phyloP scores from a whole-genome alignment of 1,140 invertebrate species.

The Scylla paramamosain region DNA sequence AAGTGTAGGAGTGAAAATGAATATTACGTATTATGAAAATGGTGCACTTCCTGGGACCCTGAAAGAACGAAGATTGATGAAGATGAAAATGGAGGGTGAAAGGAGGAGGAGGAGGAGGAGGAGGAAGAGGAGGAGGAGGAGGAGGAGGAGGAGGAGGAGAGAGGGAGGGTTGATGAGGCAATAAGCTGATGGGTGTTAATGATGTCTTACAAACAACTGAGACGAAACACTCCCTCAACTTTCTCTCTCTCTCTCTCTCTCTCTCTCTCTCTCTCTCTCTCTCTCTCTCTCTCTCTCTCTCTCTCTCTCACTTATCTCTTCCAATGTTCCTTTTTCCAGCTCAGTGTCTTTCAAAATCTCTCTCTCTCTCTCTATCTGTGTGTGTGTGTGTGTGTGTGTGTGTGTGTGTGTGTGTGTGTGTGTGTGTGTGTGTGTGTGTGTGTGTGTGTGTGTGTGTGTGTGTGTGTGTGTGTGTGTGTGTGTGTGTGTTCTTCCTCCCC shows the following conservation, averaged over 20 bases:
- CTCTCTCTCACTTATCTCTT: not conserved
- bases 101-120: not conserved
- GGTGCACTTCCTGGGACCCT: not conserved
- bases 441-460: too few relatives aligned
- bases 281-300: not conserved
- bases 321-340: not conserved
- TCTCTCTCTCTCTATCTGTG: not conserved
- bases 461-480: too few relatives aligned
- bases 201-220: not conserved
- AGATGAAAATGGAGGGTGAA: not conserved
- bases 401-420: too few relatives aligned
- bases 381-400: too few relatives aligned
- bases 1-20: not conserved
- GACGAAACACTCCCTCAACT: not conserved
- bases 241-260: slow-evolving; percentile 10
- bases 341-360: not conserved
- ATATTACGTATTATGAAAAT: not conserved
- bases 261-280: not conserved
- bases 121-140: slow-evolving; percentile 9
- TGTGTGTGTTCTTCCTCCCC: too few relatives aligned
- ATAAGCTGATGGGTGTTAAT: not conserved
- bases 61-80: not conserved
- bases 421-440: too few relatives aligned
- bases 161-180: not conserved
- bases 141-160: slow-evolving; percentile 2